Conservation (phyloP, 1,140 invertebrate genomes). For the Drosophila jambulina region DNA sequence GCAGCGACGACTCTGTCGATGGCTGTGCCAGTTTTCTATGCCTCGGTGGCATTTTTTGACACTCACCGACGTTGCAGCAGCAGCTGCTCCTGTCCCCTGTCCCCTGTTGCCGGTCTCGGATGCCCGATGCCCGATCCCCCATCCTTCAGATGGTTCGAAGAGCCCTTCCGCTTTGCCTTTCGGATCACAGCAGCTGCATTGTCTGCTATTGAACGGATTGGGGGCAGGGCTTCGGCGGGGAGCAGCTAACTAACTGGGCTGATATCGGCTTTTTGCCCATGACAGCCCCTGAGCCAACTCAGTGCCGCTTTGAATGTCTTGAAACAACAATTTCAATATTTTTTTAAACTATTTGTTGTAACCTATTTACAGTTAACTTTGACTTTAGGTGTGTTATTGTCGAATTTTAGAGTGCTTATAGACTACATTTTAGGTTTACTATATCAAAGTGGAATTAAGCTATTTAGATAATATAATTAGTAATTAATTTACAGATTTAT, state of each 20-base stretch:
- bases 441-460: not conserved
- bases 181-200: conserved; percentile 54
- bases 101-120: not conserved
- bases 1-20: conserved; percentile 38
- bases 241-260: conserved; percentile 37
- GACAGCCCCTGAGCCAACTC: conserved; percentile 20
- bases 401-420: no score
- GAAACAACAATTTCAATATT: conserved; percentile 1
- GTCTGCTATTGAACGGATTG: conserved; percentile 46
- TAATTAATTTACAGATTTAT: not conserved
- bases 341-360: not conserved
- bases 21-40: conserved; percentile 71
- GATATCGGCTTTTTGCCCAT: conserved; percentile 39
- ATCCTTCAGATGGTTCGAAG: conserved; percentile 28
- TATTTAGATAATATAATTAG: not conserved
- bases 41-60: conserved; percentile 53
- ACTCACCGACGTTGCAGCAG: conserved; percentile 37
- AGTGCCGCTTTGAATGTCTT: conserved; percentile 19
- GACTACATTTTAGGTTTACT: not conserved
- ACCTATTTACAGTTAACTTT: not conserved
- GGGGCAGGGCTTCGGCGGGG: conserved; percentile 5
- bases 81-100: conserved; percentile 15
- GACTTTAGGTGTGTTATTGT: not conserved
- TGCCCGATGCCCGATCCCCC: not conserved
- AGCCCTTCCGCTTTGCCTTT: conserved; percentile 47